Percentiles rank a stretch among this genome's conserved stretches.
Conservation (phyloP, 2,888 invertebrate genomes). For the Teinopalpus imperialis region DNA sequence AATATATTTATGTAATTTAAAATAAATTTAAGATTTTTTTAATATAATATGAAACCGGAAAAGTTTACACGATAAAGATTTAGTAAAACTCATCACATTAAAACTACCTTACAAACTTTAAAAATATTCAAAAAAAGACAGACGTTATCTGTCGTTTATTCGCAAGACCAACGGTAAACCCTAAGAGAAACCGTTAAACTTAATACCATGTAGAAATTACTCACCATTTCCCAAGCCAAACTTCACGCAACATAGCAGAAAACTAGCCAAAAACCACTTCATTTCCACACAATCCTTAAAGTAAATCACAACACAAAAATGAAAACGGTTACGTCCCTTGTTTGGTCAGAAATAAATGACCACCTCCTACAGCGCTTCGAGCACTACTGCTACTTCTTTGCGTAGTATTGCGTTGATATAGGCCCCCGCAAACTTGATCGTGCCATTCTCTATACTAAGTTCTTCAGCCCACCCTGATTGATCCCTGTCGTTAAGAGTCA, state of each 20-base stretch:
- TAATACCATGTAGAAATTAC: slow-evolving; percentile 31
- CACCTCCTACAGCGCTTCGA: slow-evolving; percentile 46
- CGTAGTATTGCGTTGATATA: slow-evolving; percentile 53
- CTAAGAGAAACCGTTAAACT: slow-evolving; percentile 15
- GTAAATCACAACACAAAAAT: slow-evolving; percentile 51
- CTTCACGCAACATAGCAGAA: slow-evolving; percentile 54
- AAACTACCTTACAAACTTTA: not conserved
- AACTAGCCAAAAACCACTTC: slow-evolving; percentile 62
- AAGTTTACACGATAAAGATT: too few relatives aligned
- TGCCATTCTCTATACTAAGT: slow-evolving; percentile 7
- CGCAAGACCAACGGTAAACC: slow-evolving; percentile 15
- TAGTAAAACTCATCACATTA: too few relatives aligned
- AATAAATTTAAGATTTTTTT: too few relatives aligned
- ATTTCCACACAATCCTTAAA: slow-evolving; percentile 60
- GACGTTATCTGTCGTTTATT: slow-evolving; percentile 15
- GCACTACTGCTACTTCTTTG: slow-evolving; percentile 52
- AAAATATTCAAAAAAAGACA: not conserved
- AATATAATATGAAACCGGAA: too few relatives aligned
- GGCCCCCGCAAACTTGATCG: slow-evolving; percentile 48
- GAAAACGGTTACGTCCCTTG: slow-evolving; percentile 27
- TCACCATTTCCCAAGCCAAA: slow-evolving; percentile 57
- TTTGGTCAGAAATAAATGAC: slow-evolving; percentile 40
- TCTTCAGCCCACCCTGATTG: slow-evolving; percentile 12
- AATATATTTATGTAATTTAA: too few relatives aligned
- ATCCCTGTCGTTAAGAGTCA: slow-evolving; percentile 12